Evolutionary conservation across 2,797 vertebrate genomes (phyloP).

Genomic region (Parauchenoglanis punctatus): DNA sequence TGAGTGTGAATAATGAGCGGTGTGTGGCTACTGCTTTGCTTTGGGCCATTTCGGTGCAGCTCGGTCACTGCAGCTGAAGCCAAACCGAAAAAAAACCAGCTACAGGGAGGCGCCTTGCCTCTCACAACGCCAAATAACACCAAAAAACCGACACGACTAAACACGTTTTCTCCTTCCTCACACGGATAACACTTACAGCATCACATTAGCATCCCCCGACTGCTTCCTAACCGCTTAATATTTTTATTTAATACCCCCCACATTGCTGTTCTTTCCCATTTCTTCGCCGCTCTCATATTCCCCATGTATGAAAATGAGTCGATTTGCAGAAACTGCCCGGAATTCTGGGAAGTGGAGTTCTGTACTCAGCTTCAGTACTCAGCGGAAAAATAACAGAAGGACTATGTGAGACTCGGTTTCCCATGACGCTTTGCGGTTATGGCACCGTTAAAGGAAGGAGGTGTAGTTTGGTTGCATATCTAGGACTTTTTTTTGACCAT

Average conservation of each 20-base stretch:
- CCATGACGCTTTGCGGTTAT: constrained; percentile 59
- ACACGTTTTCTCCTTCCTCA: constrained; percentile 36
- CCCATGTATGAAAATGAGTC: constrained; percentile 68
- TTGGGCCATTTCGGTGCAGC: constrained; percentile 55
- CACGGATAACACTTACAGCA: constrained; percentile 44
- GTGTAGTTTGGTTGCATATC: constrained; percentile 57
- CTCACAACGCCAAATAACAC: constrained; percentile 62
- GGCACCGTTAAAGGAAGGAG: constrained; percentile 42
- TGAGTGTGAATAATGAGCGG: constrained; percentile 19
- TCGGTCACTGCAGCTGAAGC: constrained; percentile 60
- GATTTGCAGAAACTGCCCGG: constrained; percentile 64
- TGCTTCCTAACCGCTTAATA: constrained; percentile 12
- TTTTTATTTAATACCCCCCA: constrained; percentile 48
- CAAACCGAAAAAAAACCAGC: constrained; percentile 58
- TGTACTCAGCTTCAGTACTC: background rate
- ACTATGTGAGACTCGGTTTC: constrained; percentile 56
- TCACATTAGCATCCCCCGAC: constrained; percentile 24
- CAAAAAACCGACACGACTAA: constrained; percentile 53
- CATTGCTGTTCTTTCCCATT: constrained; percentile 53
- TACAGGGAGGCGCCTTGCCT: constrained; percentile 60
- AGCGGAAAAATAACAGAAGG: background rate
- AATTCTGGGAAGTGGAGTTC: constrained; percentile 66
- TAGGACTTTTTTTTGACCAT: background rate
- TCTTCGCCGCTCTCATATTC: constrained; percentile 70
- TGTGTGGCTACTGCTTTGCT: background rate